Percentiles rank a stretch among this genome's conserved stretches.
Evolutionary conservation across 2,797 vertebrate species (phyloP).

Genomic region (Ptychobarbus kaznakovi): DNA sequence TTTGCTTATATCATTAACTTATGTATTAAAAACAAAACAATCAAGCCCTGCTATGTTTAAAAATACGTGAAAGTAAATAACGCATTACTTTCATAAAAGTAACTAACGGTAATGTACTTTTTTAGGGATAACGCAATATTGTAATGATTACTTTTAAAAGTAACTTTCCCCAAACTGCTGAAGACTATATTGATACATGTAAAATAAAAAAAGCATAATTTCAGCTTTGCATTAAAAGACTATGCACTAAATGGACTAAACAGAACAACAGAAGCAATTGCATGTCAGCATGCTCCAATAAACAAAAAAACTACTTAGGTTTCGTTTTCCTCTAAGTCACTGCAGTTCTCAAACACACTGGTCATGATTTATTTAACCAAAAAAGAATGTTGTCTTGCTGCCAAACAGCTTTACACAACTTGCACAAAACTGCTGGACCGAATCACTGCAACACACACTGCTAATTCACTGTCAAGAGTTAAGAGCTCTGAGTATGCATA

Average conservation of each 20-base stretch:
- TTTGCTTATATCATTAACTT: too few species aligned
- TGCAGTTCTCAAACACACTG: slow-evolving; percentile 6
- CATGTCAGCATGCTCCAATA: neutral
- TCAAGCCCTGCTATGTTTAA: too few species aligned
- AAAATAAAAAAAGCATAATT: neutral
- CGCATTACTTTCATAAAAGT: too few species aligned
- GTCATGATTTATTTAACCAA: slow-evolving; percentile 8
- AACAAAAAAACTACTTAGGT: slow-evolving; percentile 32
- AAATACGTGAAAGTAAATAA: too few species aligned
- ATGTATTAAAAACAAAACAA: too few species aligned
- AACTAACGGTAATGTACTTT: too few species aligned
- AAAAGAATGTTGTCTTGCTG: slow-evolving; percentile 5
- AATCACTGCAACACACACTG: neutral
- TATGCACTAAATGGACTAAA: neutral
- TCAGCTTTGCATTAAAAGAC: neutral
- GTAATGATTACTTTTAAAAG: too few species aligned
- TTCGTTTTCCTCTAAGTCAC: slow-evolving; percentile 56
- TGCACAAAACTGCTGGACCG: neutral
- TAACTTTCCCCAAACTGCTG: too few species aligned
- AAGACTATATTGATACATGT: neutral
- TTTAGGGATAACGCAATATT: too few species aligned
- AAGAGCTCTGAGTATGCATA: neutral
- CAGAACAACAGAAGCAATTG: neutral
- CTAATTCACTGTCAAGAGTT: neutral
- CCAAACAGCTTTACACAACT: slow-evolving; percentile 12